Percentiles rank a stretch among this genome's conserved stretches.
phyloP scores from a whole-genome alignment of 2,113 vertebrate genomes.

The Falcunculus frontatus region DNA sequence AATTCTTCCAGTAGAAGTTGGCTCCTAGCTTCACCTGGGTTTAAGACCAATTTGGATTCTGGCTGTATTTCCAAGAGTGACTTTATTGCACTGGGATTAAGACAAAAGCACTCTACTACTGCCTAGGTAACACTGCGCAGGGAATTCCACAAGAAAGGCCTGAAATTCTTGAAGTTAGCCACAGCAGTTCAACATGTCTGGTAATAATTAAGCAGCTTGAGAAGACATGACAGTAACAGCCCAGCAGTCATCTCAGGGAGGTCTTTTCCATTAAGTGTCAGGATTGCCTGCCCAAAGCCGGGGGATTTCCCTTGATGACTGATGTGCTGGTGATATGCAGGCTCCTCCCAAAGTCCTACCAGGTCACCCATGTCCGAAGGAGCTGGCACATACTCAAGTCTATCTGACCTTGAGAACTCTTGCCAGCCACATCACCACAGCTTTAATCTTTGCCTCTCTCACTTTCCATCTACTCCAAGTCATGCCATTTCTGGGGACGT shows the following conservation, averaged over 20 bases:
- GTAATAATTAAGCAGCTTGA: not conserved
- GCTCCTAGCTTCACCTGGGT: not conserved
- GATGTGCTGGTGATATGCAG: not conserved
- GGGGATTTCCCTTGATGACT: not conserved
- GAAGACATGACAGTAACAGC: not conserved
- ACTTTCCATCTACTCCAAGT: not conserved
- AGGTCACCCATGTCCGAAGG: not conserved
- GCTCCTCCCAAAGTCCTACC: not conserved
- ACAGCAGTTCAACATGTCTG: not conserved
- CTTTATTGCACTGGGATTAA: not conserved
- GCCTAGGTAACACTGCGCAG: not conserved
- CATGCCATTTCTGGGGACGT: not conserved
- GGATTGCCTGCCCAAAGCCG: not conserved
- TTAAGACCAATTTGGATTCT: not conserved
- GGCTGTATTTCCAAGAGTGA: not conserved
- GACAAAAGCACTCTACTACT: not conserved
- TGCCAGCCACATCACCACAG: not conserved
- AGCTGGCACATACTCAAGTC: not conserved
- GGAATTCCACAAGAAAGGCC: not conserved
- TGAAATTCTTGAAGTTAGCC: not conserved
- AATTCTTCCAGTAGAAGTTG: not conserved
- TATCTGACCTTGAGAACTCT: not conserved
- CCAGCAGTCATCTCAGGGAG: not conserved
- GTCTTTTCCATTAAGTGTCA: not conserved
- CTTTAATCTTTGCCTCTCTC: not conserved